Conservation (phyloP, 2,113 vertebrate genomes). For the Lophura nycthemera region DNA sequence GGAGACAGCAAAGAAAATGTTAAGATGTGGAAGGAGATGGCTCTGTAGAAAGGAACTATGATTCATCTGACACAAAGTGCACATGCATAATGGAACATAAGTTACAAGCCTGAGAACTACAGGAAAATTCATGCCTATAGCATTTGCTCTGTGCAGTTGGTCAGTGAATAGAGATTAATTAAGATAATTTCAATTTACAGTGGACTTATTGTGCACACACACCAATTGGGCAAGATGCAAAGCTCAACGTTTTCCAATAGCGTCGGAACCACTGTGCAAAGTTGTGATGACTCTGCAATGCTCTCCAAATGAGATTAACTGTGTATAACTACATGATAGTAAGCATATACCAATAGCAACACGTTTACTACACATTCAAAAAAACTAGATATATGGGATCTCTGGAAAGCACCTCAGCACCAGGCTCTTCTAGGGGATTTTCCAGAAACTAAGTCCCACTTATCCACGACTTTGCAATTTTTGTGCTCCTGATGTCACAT, state of each 20-base stretch:
- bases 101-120: not conserved
- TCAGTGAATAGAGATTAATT: not conserved
- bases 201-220: not conserved
- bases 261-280: not conserved
- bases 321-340: not conserved
- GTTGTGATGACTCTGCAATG: not conserved
- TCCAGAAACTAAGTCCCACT: not conserved
- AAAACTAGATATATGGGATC: not conserved
- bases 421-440: not conserved
- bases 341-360: not conserved
- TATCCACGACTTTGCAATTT: not conserved
- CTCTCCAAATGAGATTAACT: not conserved
- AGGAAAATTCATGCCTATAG: not conserved
- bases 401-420: not conserved
- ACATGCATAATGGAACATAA: not conserved
- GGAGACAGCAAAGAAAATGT: not conserved
- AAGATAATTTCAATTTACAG: not conserved
- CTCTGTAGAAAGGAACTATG: not conserved
- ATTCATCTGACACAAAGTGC: not conserved
- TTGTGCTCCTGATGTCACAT: not conserved
- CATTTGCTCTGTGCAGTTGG: not conserved
- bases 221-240: not conserved
- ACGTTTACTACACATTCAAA: not conserved
- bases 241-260: not conserved
- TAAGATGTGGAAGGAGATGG: not conserved